Conservation (phyloP, 2,113 vertebrate species). For the Numida meleagris region DNA sequence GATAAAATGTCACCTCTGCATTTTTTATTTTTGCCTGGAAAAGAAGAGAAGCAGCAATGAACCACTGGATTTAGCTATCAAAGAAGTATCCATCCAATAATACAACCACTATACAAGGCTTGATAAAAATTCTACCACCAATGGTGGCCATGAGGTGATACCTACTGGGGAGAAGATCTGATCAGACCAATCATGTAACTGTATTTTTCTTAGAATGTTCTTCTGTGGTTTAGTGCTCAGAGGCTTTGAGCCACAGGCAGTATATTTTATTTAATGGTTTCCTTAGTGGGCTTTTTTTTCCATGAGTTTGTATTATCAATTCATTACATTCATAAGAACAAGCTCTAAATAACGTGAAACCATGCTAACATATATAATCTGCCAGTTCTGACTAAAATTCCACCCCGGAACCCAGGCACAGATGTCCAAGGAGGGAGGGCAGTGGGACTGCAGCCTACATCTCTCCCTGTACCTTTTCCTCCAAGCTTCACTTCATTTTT, state of each 20-base stretch:
- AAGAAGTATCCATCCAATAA: not conserved
- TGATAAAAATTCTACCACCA: not conserved
- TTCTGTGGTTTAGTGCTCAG: not conserved
- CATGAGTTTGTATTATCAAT: not conserved
- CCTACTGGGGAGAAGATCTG: accelerated
- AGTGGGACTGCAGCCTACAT: not conserved
- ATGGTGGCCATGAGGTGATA: not conserved
- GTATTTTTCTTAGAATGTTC: not conserved
- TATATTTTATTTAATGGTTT: not conserved
- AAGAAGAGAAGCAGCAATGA: not conserved
- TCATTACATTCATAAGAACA: not conserved
- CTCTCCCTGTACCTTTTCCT: not conserved
- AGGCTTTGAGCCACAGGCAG: not conserved
- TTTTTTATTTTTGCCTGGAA: not conserved
- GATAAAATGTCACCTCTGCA: not conserved
- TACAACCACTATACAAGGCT: no score
- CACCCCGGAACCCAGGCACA: not conserved
- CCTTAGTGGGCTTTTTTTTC: not conserved
- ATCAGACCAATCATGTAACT: not conserved
- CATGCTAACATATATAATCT: not conserved
- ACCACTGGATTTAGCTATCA: not conserved
- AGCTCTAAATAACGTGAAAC: not conserved
- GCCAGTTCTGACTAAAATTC: not conserved
- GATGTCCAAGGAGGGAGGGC: not conserved
- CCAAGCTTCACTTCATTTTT: not conserved